Base-by-base conservation (phyloP, 2,888 invertebrate species). In the Heliconius aoede region DNA sequence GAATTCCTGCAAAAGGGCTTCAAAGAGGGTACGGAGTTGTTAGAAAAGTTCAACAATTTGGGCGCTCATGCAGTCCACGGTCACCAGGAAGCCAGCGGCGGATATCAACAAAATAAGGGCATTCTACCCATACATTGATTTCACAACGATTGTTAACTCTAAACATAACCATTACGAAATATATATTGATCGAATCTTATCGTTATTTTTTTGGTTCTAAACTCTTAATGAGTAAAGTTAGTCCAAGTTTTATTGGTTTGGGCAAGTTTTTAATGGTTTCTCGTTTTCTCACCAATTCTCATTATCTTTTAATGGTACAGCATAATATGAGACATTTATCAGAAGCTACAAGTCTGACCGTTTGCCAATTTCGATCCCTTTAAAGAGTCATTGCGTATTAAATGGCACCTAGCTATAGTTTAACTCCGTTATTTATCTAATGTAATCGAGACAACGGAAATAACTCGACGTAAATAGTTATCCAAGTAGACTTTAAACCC, bases 41-140 rank as follows among this genome's bases (percentile, higher is more conserved):
- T 95, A 86, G 95, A 95, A 81, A 94, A 95, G 79, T 95, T 95
- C 86, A 96, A 95, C 84, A 95, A 95, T 78, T 89, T 95, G 32
- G 96, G 95, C 58, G 95, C 95, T 64, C 95, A 96, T 73, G 95
- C 95, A 0, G 87, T 96, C 60, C 92, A 95, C 79, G 96, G 95
- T 0, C 95, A 95, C 81, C 95, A 96, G 80, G 96, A 96, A 79
- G 95, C 95, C 55, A 95, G 90, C 79, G 95, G 95, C 5, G 95
- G 95, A 55, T 95, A 91, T 85, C 93, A 94, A 77, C 95, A 95
- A 82, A 95, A 94, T 84, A 95, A 95, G 84, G 95, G 94, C 9
- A 94, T 95, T 81, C 86, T 95, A 84, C 95, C 95, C 51, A 95
- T 95, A 77, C 92, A 95, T 81, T 82, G 76, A 74, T 82, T 28